Conservation (phyloP, 2,797 vertebrate species). For the Microhierax caerulescens region DNA sequence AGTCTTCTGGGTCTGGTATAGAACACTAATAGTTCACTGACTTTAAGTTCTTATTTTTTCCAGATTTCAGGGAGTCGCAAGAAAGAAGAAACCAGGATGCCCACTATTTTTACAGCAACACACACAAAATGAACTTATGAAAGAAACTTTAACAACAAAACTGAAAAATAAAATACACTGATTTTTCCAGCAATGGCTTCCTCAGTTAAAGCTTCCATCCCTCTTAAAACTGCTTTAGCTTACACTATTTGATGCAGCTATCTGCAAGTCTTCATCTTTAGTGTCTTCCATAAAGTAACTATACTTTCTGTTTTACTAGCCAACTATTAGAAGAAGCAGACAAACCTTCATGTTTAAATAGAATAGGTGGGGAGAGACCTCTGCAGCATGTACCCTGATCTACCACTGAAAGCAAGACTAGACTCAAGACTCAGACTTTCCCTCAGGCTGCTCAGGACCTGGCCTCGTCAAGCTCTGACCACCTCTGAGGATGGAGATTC, state of each 20-base stretch:
- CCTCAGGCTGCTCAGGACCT: neutral
- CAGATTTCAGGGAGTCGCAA: neutral
- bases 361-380: neutral
- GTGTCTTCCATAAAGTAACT: neutral
- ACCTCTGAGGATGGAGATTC: neutral
- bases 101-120: neutral
- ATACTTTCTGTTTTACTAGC: neutral
- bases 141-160: neutral
- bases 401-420: neutral
- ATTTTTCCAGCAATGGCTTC: neutral
- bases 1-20: neutral
- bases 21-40: neutral
- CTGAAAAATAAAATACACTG: too few species aligned
- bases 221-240: neutral
- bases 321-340: neutral
- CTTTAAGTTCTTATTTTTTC: neutral
- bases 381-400: neutral
- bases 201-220: neutral
- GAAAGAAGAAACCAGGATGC: neutral
- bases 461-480: neutral
- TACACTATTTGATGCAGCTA: neutral
- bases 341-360: neutral
- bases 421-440: neutral
- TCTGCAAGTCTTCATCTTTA: neutral
- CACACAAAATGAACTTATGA: neutral